These are phyloP conservation scores for Synaphobranchus kaupii DNA, from an alignment of 2,797 vertebrate species.

Conservation along the genomic window DNA sequence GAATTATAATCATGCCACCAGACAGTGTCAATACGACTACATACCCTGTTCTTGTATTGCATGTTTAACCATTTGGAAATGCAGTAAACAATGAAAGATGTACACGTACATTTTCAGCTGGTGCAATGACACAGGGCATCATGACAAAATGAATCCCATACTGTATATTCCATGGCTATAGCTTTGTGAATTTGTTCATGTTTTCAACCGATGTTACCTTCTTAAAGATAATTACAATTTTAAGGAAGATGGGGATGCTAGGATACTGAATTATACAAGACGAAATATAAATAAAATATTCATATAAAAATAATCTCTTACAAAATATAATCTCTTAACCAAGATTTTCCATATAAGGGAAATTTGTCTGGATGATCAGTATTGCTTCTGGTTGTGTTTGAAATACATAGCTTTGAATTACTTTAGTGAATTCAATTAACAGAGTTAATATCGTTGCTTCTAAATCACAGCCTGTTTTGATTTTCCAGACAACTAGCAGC, in stretches of 20 bases:
- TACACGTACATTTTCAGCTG: conserved; percentile 54
- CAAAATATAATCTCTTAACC: conserved; percentile 92
- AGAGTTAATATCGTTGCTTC: conserved; percentile 55
- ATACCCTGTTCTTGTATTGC: conserved; percentile 61
- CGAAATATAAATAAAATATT: conserved; percentile 89
- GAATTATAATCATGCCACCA: conserved; percentile 54
- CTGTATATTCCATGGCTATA: conserved; percentile 52
- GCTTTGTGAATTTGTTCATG: conserved; percentile 54
- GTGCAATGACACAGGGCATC: conserved; percentile 53
- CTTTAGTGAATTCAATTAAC: conserved; percentile 47
- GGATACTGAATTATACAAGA: conserved; percentile 70
- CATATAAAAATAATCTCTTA: conserved; percentile 99
- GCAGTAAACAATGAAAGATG: conserved; percentile 60
- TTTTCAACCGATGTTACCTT: conserved; percentile 50
- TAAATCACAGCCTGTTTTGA: conserved; percentile 64
- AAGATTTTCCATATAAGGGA: conserved; percentile 76
- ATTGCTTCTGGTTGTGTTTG: conserved; percentile 54
- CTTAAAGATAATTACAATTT: conserved; percentile 65
- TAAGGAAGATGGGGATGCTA: conserved; percentile 66
- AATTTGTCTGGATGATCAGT: conserved; percentile 73
- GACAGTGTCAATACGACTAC: conserved; percentile 59
- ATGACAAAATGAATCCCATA: conserved; percentile 55
- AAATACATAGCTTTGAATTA: conserved; percentile 35
- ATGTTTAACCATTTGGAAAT: conserved; percentile 58
- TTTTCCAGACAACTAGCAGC: conserved; percentile 88